Percentiles rank a stretch among this genome's conserved stretches.
Evolutionary conservation across 2,888 invertebrate species (phyloP).

Genomic region (Ypsolopha scabrella): DNA sequence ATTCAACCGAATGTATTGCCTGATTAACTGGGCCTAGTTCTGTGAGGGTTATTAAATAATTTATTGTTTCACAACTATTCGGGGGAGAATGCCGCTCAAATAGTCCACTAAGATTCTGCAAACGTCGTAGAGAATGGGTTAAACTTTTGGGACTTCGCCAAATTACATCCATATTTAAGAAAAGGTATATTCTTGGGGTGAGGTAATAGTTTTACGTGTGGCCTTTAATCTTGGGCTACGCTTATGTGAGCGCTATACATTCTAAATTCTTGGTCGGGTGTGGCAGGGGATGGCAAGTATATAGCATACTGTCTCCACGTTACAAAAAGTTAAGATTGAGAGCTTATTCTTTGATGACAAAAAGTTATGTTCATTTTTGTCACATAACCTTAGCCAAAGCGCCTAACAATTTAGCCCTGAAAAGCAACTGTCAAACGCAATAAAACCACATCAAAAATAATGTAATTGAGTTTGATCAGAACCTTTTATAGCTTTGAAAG

Average conservation of each 20-base stretch:
- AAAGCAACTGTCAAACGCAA: slow-evolving; percentile 10
- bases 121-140: slow-evolving; percentile 9
- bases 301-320: no score
- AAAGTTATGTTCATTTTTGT: neutral
- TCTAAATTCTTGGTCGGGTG: no score
- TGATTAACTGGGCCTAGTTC: slow-evolving; percentile 51
- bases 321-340: neutral
- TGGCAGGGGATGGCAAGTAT: no score
- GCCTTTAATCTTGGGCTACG: no score
- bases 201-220: no score
- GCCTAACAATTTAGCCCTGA: neutral
- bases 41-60: slow-evolving; percentile 64
- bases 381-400: no score
- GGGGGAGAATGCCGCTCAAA: slow-evolving; percentile 35
- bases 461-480: slow-evolving; percentile 55
- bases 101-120: slow-evolving; percentile 48
- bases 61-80: slow-evolving; percentile 62
- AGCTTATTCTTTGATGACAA: neutral
- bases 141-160: neutral
- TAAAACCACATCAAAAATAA: slow-evolving; percentile 24
- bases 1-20: slow-evolving; percentile 49
- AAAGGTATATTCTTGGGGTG: no score
- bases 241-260: no score
- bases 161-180: neutral
- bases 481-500: slow-evolving; percentile 63